Base-by-base conservation (phyloP, 2,888 invertebrate genomes). In the Microplitis manilae region DNA sequence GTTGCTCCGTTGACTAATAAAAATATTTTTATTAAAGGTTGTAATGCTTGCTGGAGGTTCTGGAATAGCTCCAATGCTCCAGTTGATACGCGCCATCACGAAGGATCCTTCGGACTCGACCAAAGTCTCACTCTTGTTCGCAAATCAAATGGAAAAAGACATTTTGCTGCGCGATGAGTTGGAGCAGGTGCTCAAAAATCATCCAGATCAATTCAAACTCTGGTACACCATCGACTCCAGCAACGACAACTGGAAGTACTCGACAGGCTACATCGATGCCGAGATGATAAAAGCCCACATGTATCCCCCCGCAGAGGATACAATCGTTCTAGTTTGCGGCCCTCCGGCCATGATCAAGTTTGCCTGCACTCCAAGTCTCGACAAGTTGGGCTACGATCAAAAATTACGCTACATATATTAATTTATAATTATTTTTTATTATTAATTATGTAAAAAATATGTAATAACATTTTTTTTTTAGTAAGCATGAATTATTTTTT, bases 51-150 rank as follows among this genome's bases (percentile, higher is more conserved):
- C 99, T 83, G 98, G 96, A 86, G 97, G 96, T 50, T 95, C 96
- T 86, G 98, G 99, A 83, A 98, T 99, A 81, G 97, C 99, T 39
- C 99, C 99, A 76, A 98, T 99, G 98, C 91, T 98, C 76, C 99
- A 99, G 90, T 91, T 99, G 77, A 92, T 98, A 15, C 93, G 96
- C 64, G 96, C 97, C 83, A 95, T 98, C 79, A 93, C 96, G 77
- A 95, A 95, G 87, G 93, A 95, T 87, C 92, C 93, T 8, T 92
- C 92, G 39, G 98, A 98, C 89, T 91, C 92, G 70, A 97, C 97
- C 0, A 91, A 96, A 87, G 90, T 98, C 82, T 93, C 94, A 39
- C 91, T 99, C 68, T 89, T 99, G 68, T 99, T 96, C 91, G 99
- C 99, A 40, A 99, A 99, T 91, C 99, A 98, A 91, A 96, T 96